Evolutionary conservation across 37 sponge, comb jelly and placozoan species (phyloP), one percentile per base, ranked within the genome.

Genomic region (Amphimedon queenslandica): DNA sequence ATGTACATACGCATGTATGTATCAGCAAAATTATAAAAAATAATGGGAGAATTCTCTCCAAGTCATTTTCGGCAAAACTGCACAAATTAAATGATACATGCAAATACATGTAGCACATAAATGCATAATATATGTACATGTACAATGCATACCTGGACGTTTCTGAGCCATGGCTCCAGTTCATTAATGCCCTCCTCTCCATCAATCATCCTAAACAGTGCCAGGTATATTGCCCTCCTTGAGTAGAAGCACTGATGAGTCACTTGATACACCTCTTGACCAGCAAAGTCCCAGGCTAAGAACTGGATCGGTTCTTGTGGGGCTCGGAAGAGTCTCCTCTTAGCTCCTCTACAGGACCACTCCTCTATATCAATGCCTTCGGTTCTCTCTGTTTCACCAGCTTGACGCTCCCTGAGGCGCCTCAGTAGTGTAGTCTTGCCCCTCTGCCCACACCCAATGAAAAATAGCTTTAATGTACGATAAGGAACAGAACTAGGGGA

Each of bases 201-300:
- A 65, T 88, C 93, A 36, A 40, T 55, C 72, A 95, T 67, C 16
- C 84, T 40, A 61, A 84, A 95, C 42, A 92, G 66, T 34, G 91
- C 90, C 35, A 95, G 68, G 77, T 88, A 95, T 63, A 95, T 76
- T 34, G 93, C 88, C 3, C 96, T 67, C 16, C 81, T 53, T 21
- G 93, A 86, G 71, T 87, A 84, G 78, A 95, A 95, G 66, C 96
- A 95, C 80, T 95, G 96, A 42, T 95, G 96, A 18, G 96, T 95
- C 13, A 88, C 89, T 55, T 88, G 86, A 82, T 95, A 95, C 61
- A 91, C 84, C 4, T 78, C 87, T 72, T 89, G 93, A 35, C 96
- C 96, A 42, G 89, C 96, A 82, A 95, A 95, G 66, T 95, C 96
- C 96, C 92, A 92, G 6, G 85, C 84, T 23, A 92, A 64, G 38